Conservation (phyloP, 2,797 vertebrate species). For the Tadarida brasiliensis region DNA sequence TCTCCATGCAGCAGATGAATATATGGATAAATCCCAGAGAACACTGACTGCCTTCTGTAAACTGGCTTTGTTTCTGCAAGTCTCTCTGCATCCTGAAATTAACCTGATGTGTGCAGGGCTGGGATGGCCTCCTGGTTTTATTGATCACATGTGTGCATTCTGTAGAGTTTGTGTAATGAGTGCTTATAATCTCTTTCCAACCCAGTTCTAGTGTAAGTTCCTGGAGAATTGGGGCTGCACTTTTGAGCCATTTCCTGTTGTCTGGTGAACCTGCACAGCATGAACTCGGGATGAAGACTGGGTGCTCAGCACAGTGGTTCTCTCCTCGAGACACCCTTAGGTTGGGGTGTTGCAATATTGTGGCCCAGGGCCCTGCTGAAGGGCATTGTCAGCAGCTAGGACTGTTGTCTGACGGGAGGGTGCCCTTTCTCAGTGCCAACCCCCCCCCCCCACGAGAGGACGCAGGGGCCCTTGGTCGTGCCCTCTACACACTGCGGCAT, state of each 20-base stretch:
- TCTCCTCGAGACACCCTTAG: neutral
- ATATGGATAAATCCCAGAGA: neutral
- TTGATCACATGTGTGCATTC: neutral
- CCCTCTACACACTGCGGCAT: too few relatives aligned
- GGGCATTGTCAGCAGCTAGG: neutral
- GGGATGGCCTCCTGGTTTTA: neutral
- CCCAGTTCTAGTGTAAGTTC: neutral
- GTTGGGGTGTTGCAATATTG: neutral
- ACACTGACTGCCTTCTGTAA: neutral
- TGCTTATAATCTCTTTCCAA: neutral
- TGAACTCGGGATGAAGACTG: too few relatives aligned
- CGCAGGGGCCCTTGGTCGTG: too few relatives aligned
- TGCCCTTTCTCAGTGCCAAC: neutral
- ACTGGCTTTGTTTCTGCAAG: neutral
- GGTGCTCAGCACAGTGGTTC: neutral
- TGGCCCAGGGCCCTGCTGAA: neutral
- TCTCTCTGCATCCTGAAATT: neutral
- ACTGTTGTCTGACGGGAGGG: accelerated
- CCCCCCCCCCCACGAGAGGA: too few relatives aligned
- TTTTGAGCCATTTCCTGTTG: neutral
- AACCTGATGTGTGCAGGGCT: neutral
- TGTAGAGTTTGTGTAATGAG: neutral
- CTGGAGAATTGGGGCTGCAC: neutral
- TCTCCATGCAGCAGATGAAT: neutral
- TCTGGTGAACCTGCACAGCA: accelerated